Evolutionary conservation across 1,140 invertebrate species (phyloP).

Genomic region (Helicoverpa armigera): DNA sequence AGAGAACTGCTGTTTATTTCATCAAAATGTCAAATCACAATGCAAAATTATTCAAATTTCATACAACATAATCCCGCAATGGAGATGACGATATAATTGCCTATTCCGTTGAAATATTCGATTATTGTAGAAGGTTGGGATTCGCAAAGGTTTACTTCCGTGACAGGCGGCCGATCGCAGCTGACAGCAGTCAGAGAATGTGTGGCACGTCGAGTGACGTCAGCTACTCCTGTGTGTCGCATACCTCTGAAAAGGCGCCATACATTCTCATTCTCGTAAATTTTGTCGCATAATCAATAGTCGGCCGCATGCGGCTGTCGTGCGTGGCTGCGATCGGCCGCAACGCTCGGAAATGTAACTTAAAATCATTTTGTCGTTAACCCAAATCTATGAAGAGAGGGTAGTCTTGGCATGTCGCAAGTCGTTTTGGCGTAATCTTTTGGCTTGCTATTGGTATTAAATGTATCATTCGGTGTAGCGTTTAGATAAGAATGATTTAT

Average conservation of each 20-base stretch:
- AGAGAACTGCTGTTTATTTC: slow-evolving; percentile 34
- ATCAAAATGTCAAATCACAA: slow-evolving; percentile 49
- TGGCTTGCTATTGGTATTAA: slow-evolving; percentile 10
- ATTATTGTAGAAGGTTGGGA: slow-evolving; percentile 51
- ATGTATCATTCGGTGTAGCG: slow-evolving; percentile 26
- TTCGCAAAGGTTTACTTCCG: background rate
- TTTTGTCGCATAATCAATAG: no score
- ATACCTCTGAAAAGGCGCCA: no score
- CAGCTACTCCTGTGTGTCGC: no score
- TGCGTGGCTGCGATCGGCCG: no score
- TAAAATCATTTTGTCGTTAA: slow-evolving; percentile 45
- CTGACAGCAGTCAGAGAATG: no score
- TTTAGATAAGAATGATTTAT: slow-evolving; percentile 30
- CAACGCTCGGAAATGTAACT: no score
- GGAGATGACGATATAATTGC: slow-evolving; percentile 62
- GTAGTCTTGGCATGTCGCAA: slow-evolving; percentile 43
- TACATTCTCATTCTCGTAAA: no score
- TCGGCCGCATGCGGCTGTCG: no score
- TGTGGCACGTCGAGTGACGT: no score
- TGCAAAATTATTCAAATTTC: slow-evolving; percentile 68
- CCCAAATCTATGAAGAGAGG: slow-evolving; percentile 38
- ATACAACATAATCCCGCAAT: slow-evolving; percentile 55
- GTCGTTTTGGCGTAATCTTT: slow-evolving; percentile 26
- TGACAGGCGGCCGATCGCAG: no score
- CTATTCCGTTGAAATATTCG: slow-evolving; percentile 55